Percentiles rank a stretch among this genome's conserved stretches.
Evolutionary conservation across 2,888 invertebrate species (phyloP).

Genomic region (Glomeris marginata): DNA sequence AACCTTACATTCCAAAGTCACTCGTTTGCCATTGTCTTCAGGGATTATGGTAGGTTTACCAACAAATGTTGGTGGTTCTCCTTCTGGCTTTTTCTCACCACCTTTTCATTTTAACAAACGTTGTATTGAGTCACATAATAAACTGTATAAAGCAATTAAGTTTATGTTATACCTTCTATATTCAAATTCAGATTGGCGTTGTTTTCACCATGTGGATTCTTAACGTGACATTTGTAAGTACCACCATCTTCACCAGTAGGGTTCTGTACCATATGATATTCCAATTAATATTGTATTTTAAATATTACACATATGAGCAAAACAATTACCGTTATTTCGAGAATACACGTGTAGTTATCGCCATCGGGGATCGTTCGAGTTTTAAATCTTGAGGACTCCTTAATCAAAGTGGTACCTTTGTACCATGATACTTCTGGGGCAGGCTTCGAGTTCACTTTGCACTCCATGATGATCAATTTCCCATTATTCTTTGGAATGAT

Average conservation of each 20-base stretch:
- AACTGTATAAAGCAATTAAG: not conserved
- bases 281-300: not conserved
- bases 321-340: slow-evolving; percentile 15
- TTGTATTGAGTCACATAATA: not conserved
- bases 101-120: not conserved
- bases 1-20: slow-evolving; percentile 89
- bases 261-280: slow-evolving; percentile 11
- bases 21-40: slow-evolving; percentile 89
- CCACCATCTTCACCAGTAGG: slow-evolving; percentile 13
- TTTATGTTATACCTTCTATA: slow-evolving; percentile 27
- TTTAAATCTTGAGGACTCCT: slow-evolving; percentile 46
- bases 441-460: slow-evolving; percentile 83
- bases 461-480: slow-evolving; percentile 83
- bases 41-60: slow-evolving; percentile 99
- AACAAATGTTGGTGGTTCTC: slow-evolving; percentile 87
- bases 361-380: slow-evolving; percentile 28
- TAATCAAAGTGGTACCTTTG: slow-evolving; percentile 65
- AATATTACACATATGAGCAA: slow-evolving; percentile 5
- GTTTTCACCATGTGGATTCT: slow-evolving; percentile 35
- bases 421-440: slow-evolving; percentile 89
- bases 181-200: slow-evolving; percentile 35
- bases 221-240: slow-evolving; percentile 31
- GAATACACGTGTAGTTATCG: slow-evolving; percentile 15
- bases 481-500: slow-evolving; percentile 82
- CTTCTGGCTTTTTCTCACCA: slow-evolving; percentile 69